Percentiles rank a stretch among this genome's conserved stretches.
phyloP scores from a whole-genome alignment of 2,113 vertebrate genomes.

The Crotalus tigris region DNA sequence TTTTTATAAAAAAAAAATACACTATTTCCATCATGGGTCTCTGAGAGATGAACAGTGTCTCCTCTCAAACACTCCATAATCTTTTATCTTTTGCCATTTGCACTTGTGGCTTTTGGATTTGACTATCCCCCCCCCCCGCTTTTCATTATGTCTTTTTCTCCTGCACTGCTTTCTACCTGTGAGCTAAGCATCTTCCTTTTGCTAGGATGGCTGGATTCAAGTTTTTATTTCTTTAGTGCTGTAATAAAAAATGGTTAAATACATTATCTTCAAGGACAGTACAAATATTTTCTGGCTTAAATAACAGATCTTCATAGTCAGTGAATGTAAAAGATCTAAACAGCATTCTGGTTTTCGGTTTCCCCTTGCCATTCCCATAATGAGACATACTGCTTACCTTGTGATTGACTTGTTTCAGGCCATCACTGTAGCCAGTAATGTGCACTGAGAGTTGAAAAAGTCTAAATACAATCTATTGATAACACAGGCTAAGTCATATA shows the following conservation, averaged over 20 bases:
- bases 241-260: neutral
- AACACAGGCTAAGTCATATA: neutral
- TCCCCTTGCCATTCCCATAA: neutral
- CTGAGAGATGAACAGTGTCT: constrained; percentile 53
- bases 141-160: constrained; percentile 35
- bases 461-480: neutral
- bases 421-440: neutral
- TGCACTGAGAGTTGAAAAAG: neutral
- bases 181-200: constrained; percentile 14
- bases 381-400: neutral
- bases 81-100: constrained; percentile 64
- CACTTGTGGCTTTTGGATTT: constrained; percentile 59
- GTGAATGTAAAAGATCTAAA: neutral
- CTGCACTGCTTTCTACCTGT: constrained; percentile 24
- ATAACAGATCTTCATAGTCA: neutral
- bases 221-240: neutral
- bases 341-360: neutral
- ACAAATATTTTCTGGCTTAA: neutral
- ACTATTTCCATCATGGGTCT: constrained; percentile 48
- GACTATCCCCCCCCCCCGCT: constrained; percentile 42
- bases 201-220: neutral
- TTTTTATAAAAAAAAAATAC: constrained; percentile 27
- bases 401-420: neutral
- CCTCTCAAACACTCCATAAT: constrained; percentile 54
- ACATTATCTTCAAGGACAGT: neutral